A percentile compares a stretch with the other conserved stretches of the same genome.
These are phyloP conservation scores for Catostylus mosaicus DNA, from an alignment of 30 jellyfish, hydroid and myxozoan species.

Conservation along the genomic window DNA sequence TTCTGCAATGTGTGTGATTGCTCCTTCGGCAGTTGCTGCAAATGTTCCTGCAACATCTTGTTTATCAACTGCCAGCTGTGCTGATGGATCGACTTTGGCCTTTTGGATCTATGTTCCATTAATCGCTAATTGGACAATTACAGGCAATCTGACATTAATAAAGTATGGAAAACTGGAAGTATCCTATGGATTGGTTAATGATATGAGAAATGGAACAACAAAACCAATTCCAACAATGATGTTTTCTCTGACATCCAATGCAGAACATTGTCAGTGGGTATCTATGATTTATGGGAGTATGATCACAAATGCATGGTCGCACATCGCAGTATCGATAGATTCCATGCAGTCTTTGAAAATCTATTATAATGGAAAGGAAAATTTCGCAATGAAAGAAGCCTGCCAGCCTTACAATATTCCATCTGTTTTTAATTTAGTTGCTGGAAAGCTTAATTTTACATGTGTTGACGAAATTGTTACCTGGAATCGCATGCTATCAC, in stretches of 20 bases:
- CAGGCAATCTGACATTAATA: conserved; percentile 33
- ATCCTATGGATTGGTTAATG: conserved; percentile 41
- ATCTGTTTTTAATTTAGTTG: neutral
- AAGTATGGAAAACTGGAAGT: conserved; percentile 19
- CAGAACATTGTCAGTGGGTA: conserved; percentile 39
- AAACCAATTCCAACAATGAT: conserved; percentile 6
- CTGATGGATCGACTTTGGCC: conserved; percentile 20
- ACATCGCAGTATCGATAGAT: conserved; percentile 21
- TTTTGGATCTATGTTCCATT: conserved; percentile 43
- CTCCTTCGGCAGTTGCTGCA: neutral
- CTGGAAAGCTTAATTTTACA: conserved; percentile 1
- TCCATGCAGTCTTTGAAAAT: neutral
- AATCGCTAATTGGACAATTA: conserved; percentile 23
- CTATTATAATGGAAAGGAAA: conserved; percentile 35
- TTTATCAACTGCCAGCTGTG: conserved; percentile 19
- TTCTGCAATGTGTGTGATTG: conserved; percentile 7
- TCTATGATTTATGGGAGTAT: conserved; percentile 40
- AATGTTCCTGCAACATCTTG: conserved; percentile 23
- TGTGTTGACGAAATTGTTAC: conserved; percentile 35
- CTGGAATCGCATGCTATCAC: conserved; percentile 30
- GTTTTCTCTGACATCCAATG: neutral
- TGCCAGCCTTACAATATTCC: neutral
- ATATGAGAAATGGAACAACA: conserved; percentile 47
- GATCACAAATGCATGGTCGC: conserved; percentile 53
- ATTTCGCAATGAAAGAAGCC: neutral